These are phyloP conservation scores for Nephrotoma appendiculata DNA, from an alignment of 2,888 invertebrate genomes.

Conservation along the genomic window DNA sequence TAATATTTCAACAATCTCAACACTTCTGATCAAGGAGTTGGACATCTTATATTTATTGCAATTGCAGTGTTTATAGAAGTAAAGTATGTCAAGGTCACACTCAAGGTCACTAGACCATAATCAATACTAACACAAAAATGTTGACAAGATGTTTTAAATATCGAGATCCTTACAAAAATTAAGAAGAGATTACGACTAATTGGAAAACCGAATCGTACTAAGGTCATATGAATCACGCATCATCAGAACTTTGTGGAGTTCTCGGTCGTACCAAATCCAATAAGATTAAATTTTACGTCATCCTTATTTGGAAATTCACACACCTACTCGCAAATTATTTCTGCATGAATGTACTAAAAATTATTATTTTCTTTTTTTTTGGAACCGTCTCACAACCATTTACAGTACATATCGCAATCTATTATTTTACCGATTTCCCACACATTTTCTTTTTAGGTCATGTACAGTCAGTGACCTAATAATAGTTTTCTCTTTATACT, in stretches of 20 bases:
- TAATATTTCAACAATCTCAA: too few relatives aligned
- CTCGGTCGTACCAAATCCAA: too few relatives aligned
- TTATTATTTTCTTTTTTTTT: background rate
- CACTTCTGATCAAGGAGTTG: too few relatives aligned
- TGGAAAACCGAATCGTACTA: background rate
- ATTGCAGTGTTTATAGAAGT: background rate
- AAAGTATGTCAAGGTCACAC: background rate
- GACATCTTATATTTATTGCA: too few relatives aligned
- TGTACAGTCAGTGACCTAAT: conserved; percentile 4
- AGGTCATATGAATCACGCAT: background rate
- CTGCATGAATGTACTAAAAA: background rate
- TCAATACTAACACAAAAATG: background rate
- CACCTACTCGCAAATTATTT: background rate
- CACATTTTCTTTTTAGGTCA: conserved; percentile 2
- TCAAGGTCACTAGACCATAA: background rate
- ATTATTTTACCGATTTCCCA: background rate
- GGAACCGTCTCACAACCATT: background rate
- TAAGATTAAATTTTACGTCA: background rate
- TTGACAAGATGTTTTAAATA: too few relatives aligned
- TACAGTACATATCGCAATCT: background rate
- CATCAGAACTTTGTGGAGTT: background rate
- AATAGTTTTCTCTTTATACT: background rate
- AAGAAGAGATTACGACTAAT: too few relatives aligned
- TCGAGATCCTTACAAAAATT: too few relatives aligned
- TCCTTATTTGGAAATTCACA: background rate